Conservation (phyloP, 1,140 invertebrate species). For the Drosophila sucinea region DNA sequence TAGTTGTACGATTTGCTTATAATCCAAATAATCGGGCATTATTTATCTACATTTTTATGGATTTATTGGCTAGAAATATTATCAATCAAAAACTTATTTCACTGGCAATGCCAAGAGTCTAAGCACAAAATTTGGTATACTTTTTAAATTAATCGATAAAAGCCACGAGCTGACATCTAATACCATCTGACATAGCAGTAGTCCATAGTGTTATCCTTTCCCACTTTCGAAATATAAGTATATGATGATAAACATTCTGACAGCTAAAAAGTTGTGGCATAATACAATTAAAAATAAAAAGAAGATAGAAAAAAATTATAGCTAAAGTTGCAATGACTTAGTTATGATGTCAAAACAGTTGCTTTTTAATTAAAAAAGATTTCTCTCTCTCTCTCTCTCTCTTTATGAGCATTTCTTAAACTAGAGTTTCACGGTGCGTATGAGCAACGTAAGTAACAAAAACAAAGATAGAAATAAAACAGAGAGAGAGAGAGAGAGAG, state of each 20-base stretch:
- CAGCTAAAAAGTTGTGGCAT: not conserved
- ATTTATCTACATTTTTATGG: too few species aligned
- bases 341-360: slow-evolving; percentile 52
- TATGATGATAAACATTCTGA: not conserved
- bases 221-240: not conserved
- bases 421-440: slow-evolving; percentile 48
- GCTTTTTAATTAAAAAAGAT: slow-evolving; percentile 66
- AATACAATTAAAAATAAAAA: slow-evolving; percentile 1
- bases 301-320: not conserved
- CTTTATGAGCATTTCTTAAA: slow-evolving; percentile 56
- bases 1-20: too few species aligned
- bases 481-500: not conserved
- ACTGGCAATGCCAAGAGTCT: too few species aligned
- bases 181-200: too few species aligned
- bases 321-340: not conserved
- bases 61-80: too few species aligned
- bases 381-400: slow-evolving; percentile 5
- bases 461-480: slow-evolving; percentile 9
- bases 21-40: too few species aligned
- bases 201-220: too few species aligned
- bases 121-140: too few species aligned
- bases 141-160: too few species aligned
- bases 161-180: too few species aligned
- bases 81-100: too few species aligned
- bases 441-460: slow-evolving; percentile 35